Base-by-base conservation (phyloP, 2,797 vertebrate species). In the Synaphobranchus kaupii region DNA sequence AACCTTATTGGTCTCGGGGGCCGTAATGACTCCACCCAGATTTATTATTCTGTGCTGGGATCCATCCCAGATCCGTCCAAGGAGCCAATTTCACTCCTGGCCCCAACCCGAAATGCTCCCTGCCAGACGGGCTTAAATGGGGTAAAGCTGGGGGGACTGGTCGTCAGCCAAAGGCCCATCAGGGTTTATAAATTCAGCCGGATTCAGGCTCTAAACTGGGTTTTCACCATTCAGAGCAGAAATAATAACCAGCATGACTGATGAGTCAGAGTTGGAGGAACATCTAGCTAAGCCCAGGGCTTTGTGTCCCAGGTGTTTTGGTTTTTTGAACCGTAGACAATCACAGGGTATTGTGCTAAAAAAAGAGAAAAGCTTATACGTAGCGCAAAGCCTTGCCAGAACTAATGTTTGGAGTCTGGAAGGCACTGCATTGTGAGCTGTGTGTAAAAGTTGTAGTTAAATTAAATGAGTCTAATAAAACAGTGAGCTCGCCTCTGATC, bases 191-290 rank as follows among this genome's bases (percentile, higher is more conserved):
- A 10, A 80, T 78, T 47, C 73, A 78, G 73, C 39, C 0, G 34
- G 34, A 44, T 31, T 17, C 9, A 15, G 66, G 50, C 84, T 71
- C 66, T 31, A 60, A 47, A 39, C 60, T 47, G 85, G 66, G 66
- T 25, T 5, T 56, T 54, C 85, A 20, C 10, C 34, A 39, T 39
- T 17, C 34, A 5, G 25, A 48, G 63, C 63, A 31, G n/a, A 86
- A 84, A 73, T 81, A 88, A 89, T 87, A 87, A 89, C 88, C 87
- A 87, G 89, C 80, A 25, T 84, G 89, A 89, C 89, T 89, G 63
- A 78, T 28, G 60, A 66, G 4, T 66, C 60, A 78, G 83, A 47
- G 73, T 17, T 78, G 20, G 39, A 78, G 12, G 4, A 28, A 86
- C 87, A 47, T 56, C 89, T n/a, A 66, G 60, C 60, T 88, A 85